phyloP scores from a whole-genome alignment of 2,113 vertebrate species.

The Brachyhypopomus gauderio region DNA sequence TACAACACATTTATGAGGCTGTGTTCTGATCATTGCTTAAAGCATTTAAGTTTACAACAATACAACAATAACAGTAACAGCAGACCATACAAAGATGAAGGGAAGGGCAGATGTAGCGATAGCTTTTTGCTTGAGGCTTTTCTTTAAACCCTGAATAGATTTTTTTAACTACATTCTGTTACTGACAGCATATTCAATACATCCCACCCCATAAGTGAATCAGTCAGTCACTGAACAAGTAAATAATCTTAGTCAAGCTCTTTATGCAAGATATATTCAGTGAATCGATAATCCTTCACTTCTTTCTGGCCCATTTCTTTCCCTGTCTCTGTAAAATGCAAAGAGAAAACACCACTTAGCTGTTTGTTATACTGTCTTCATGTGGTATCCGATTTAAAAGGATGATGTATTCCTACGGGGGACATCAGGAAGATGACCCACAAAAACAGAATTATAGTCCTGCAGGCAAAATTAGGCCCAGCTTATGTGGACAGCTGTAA shows the following conservation, averaged over 20 bases:
- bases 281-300: conserved; percentile 17
- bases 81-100: background rate
- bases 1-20: no score
- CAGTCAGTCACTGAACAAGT: conserved; percentile 5
- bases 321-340: conserved; percentile 46
- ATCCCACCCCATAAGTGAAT: background rate
- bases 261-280: conserved; percentile 2
- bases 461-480: background rate
- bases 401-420: background rate
- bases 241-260: background rate
- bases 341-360: background rate
- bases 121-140: background rate
- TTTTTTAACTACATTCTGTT: background rate
- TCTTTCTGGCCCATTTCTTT: conserved; percentile 63
- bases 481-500: background rate
- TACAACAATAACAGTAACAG: no score
- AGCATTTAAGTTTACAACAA: no score
- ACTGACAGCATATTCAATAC: background rate
- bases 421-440: background rate
- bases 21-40: no score
- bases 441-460: background rate
- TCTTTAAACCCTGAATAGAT: background rate
- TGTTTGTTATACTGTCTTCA: background rate
- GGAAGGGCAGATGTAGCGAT: background rate
- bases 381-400: conserved; percentile 15